Percentiles rank a stretch among this genome's conserved stretches.
Conservation (phyloP, 2,888 invertebrate genomes). For the Drosophila helvetica region DNA sequence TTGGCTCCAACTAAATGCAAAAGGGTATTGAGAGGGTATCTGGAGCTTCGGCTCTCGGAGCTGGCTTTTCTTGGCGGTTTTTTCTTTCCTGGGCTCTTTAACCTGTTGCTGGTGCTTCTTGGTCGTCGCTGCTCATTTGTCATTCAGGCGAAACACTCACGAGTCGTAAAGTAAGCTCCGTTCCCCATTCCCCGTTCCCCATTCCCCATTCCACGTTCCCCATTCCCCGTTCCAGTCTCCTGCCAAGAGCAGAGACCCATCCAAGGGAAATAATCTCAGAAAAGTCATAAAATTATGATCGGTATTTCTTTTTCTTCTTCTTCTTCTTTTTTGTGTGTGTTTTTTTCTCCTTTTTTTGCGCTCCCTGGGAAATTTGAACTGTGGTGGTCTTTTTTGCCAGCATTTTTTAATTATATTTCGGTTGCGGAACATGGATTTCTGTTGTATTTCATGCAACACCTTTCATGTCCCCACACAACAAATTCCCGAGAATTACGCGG, state of each 20-base stretch:
- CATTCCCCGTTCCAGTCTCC: too few relatives aligned
- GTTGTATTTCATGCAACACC: conserved; percentile 77
- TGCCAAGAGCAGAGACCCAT: conserved; percentile 10
- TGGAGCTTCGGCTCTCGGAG: background rate
- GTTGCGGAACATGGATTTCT: conserved; percentile 65
- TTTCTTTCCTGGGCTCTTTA: conserved; percentile 33
- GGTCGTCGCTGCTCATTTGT: conserved; percentile 73
- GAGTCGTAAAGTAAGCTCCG: conserved; percentile 66
- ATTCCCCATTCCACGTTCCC: too few relatives aligned
- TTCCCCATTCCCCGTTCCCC: too few relatives aligned
- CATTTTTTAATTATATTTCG: conserved; percentile 63
- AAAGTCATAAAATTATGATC: conserved; percentile 74
- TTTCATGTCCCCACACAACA: conserved; percentile 39
- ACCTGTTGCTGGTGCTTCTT: conserved; percentile 62
- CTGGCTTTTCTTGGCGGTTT: conserved; percentile 5
- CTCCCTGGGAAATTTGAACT: conserved; percentile 49
- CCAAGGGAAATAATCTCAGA: conserved; percentile 37
- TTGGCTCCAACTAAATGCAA: background rate
- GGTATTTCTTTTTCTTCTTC: conserved; percentile 58
- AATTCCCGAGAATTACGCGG: conserved; percentile 53
- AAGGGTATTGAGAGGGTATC: too few relatives aligned
- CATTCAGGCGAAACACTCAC: conserved; percentile 76
- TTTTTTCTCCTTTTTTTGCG: conserved; percentile 19
- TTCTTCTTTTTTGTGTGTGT: background rate
- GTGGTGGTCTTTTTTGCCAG: conserved; percentile 34